These are phyloP conservation scores for Amphipyra tragopoginis DNA, from an alignment of 2,888 invertebrate species.

Conservation along the genomic window DNA sequence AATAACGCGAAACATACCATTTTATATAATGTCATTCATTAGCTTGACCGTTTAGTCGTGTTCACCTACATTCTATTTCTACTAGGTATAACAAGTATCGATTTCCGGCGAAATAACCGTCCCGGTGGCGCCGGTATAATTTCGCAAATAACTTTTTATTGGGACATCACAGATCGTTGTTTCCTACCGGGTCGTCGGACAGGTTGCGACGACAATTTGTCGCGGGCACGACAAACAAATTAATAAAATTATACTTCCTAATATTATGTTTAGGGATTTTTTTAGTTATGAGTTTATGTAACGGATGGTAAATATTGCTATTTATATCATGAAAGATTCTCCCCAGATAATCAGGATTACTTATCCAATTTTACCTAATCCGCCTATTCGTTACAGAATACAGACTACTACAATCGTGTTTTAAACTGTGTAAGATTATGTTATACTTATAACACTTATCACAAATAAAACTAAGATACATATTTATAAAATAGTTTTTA, in stretches of 20 bases:
- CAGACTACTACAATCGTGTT: too few species aligned
- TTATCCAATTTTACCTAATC: too few species aligned
- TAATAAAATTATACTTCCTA: slow-evolving; percentile 36
- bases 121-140: slow-evolving; percentile 75
- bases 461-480: too few species aligned
- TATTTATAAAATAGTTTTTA: too few species aligned
- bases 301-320: too few species aligned
- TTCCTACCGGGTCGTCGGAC: slow-evolving; percentile 38
- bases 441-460: too few species aligned
- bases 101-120: slow-evolving; percentile 67
- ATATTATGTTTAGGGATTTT: not conserved
- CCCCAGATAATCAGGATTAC: too few species aligned
- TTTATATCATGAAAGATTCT: too few species aligned
- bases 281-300: not conserved
- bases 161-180: slow-evolving; percentile 69
- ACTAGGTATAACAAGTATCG: slow-evolving; percentile 66
- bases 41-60: slow-evolving; percentile 16
- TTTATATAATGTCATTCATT: slow-evolving; percentile 13
- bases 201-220: slow-evolving; percentile 30
- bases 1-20: not conserved
- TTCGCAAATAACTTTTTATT: slow-evolving; percentile 79
- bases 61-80: slow-evolving; percentile 71
- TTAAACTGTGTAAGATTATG: too few species aligned
- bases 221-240: slow-evolving; percentile 47
- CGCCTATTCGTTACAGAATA: too few species aligned